phyloP scores from a whole-genome alignment of 2,888 invertebrate species.

The Pollenia angustigena region DNA sequence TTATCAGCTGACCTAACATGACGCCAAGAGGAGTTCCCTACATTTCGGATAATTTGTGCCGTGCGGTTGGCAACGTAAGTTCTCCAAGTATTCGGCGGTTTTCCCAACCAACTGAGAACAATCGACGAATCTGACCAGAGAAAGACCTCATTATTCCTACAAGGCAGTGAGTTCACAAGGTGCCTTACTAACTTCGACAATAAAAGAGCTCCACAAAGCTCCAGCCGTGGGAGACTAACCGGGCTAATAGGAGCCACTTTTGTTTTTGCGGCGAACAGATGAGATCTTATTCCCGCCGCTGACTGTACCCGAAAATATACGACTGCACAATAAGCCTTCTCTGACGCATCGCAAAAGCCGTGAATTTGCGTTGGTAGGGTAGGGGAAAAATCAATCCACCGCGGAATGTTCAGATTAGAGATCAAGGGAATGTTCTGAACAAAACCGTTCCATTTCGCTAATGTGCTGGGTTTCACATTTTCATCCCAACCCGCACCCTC shows the following conservation, averaged over 20 bases:
- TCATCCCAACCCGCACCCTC: constrained; percentile 46
- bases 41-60: not conserved
- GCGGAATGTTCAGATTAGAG: constrained; percentile 24
- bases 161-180: no score
- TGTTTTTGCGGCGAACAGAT: constrained; percentile 62
- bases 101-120: no score
- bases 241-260: constrained; percentile 68
- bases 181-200: constrained; percentile 42
- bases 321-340: constrained; percentile 34
- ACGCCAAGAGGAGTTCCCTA: constrained; percentile 35
- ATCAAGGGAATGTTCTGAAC: not conserved
- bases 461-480: not conserved
- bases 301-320: constrained; percentile 36
- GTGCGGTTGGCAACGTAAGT: not conserved
- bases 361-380: constrained; percentile 37
- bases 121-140: no score
- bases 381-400: constrained; percentile 55
- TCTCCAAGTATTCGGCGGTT: no score
- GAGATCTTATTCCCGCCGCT: not conserved
- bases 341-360: constrained; percentile 65
- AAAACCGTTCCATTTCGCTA: constrained; percentile 23
- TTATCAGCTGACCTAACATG: constrained; percentile 65
- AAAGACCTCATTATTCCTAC: no score
- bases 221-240: constrained; percentile 63
- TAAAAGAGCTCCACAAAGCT: constrained; percentile 65